phyloP scores from a whole-genome alignment of 2,888 invertebrate genomes.

The Gari tellinella region DNA sequence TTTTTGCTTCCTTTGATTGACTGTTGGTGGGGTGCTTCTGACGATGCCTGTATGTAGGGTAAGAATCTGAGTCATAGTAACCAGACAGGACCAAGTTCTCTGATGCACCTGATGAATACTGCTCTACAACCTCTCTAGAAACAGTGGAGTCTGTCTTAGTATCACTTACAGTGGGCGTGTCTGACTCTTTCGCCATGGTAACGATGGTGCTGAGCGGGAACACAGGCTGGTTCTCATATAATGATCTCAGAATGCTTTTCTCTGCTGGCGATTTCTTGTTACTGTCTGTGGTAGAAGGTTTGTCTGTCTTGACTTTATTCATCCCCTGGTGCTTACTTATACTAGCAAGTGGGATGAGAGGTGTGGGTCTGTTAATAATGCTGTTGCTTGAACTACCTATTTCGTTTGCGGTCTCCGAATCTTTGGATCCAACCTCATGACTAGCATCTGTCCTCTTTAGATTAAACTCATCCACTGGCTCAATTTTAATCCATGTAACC shows the following conservation, averaged over 20 bases:
- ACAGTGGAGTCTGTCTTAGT: conserved; percentile 16
- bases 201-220: conserved; percentile 24
- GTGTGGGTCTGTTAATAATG: conserved; percentile 39
- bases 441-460: no score
- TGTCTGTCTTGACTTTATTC: conserved; percentile 16
- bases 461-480: conserved; percentile 38
- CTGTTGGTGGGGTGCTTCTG: conserved; percentile 37
- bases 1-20: conserved; percentile 40
- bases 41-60: conserved; percentile 47
- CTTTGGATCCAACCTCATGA: no score
- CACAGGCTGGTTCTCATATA: conserved; percentile 47
- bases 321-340: conserved; percentile 43
- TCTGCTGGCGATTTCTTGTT: conserved; percentile 21
- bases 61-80: conserved; percentile 54
- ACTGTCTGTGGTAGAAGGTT: neutral
- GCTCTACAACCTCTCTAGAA: conserved; percentile 37
- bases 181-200: neutral
- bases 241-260: conserved; percentile 43
- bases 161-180: neutral
- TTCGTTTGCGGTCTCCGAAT: no score
- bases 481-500: conserved; percentile 45
- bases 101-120: conserved; percentile 33
- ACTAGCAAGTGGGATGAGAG: conserved; percentile 49
- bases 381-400: conserved; percentile 7
- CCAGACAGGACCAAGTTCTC: conserved; percentile 59